Conservation (phyloP, 1,140 invertebrate species). For the Drosophila arawakana region DNA sequence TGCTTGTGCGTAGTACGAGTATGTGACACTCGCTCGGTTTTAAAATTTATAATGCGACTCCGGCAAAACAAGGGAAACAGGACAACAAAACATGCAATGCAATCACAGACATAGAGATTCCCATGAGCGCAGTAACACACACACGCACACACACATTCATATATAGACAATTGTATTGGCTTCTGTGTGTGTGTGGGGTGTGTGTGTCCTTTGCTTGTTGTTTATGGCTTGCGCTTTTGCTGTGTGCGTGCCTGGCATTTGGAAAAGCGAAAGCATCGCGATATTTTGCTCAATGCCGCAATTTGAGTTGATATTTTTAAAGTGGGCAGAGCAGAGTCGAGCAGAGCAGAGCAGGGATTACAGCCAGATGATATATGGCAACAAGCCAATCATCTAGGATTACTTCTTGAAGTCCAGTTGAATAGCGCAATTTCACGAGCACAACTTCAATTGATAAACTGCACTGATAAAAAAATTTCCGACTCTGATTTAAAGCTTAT, state of each 20-base stretch:
- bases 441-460: conserved; percentile 8
- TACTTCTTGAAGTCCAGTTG: conserved; percentile 11
- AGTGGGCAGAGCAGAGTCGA: conserved; percentile 40
- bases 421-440: conserved; percentile 1
- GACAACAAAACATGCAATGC: conserved; percentile 72
- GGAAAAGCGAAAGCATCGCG: conserved; percentile 61
- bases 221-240: conserved; percentile 67
- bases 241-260: conserved; percentile 73
- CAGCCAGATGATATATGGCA: conserved; percentile 29
- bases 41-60: conserved; percentile 78
- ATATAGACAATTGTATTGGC: conserved; percentile 8
- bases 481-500: too few species aligned
- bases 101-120: conserved; percentile 80
- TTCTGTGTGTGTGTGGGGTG: conserved; percentile 29
- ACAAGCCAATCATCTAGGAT: conserved; percentile 29
- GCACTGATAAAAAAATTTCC: too few species aligned
- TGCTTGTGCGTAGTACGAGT: conserved; percentile 51
- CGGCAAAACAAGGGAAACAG: conserved; percentile 49
- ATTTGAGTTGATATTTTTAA: conserved; percentile 80
- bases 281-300: conserved; percentile 68
- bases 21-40: conserved; percentile 63
- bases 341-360: conserved; percentile 33
- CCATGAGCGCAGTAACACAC: conserved; percentile 52
- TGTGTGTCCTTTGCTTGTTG: conserved; percentile 63
- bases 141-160: conserved; percentile 10